Evolutionary conservation across 37 sponge, comb jelly and placozoan genomes (phyloP), one percentile per base, ranked within the genome.

Genomic region (Chondrilla cf. caribensis): DNA sequence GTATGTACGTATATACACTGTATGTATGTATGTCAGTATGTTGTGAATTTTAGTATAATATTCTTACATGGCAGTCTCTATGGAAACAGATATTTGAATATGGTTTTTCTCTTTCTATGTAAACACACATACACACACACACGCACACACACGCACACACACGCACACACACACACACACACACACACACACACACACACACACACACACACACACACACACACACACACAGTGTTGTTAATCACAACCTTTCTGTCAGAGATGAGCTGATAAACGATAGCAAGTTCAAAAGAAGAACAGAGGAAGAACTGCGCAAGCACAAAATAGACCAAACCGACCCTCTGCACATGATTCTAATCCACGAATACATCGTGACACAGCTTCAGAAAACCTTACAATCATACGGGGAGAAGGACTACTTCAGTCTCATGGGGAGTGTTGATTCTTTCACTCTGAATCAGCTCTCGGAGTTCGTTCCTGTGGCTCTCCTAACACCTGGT

Each of bases 151-250:
- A 43, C 81, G 36, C 81, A 58, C 58, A 39, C 72, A 29, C 71
- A 66, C 79, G 73, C 80, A 70, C 87, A 81, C 47, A 83, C 84
- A 83, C 62, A 73, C 84, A 83, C 84, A 73, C 84, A 83, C 84
- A 82, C 83, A 82, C 83, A 82, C 70, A 82, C 83, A 70, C 70
- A 82, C 83, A 82, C 83, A 70, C 83, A 82, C 83, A 82, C 83
- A 82, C 83, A 82, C 83, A 82, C 83, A 82, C 83, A 82, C 83
- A 82, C 83, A 82, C 83, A 82, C 83, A 82, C 83, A 82, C 77
- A 54, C 79, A 59, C 85, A 35, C 79, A 25, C 85, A 58, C 81
- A 86, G 84, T 58, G 40, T 58, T 60, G 82, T 18, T 73, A 81
- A 21, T 39, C 81, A 15, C 87, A 81, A 2, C 75, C 81, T 28